These are phyloP conservation scores for Tortrix viridana DNA, from an alignment of 2,888 invertebrate species.

Conservation along the genomic window DNA sequence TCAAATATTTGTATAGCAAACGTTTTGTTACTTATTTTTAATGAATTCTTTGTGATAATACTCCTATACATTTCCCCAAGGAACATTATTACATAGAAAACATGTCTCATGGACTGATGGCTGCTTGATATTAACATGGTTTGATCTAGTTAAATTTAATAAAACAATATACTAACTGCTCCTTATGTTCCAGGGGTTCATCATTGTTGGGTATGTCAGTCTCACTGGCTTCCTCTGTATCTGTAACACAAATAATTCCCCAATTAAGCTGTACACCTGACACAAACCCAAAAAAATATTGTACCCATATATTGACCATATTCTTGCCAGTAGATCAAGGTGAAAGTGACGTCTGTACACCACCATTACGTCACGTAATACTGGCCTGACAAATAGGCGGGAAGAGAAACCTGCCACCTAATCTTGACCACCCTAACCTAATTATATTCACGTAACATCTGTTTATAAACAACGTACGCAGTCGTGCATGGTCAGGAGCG, in stretches of 20 bases:
- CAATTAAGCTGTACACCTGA: slow-evolving; percentile 18
- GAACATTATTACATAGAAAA: too few relatives aligned
- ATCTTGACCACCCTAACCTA: slow-evolving; percentile 53
- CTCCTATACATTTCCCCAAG: too few relatives aligned
- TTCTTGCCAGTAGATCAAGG: slow-evolving; percentile 42
- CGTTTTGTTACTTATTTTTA: too few relatives aligned
- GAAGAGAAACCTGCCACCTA: slow-evolving; percentile 53
- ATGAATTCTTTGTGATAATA: too few relatives aligned
- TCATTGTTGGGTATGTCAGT: slow-evolving; percentile 94
- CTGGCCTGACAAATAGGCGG: slow-evolving; percentile 67
- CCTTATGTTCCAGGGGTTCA: slow-evolving; percentile 93
- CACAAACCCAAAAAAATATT: slow-evolving; percentile 16
- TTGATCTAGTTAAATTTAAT: neutral
- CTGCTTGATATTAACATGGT: too few relatives aligned
- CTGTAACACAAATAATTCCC: slow-evolving; percentile 62
- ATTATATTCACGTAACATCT: slow-evolving; percentile 61
- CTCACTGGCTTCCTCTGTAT: slow-evolving; percentile 98
- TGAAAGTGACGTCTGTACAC: slow-evolving; percentile 65
- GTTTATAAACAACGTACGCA: slow-evolving; percentile 55
- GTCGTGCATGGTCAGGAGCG: slow-evolving; percentile 44
- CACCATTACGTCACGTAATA: slow-evolving; percentile 71
- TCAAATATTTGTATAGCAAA: too few relatives aligned
- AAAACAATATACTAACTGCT: slow-evolving; percentile 86
- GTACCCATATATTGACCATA: slow-evolving; percentile 15
- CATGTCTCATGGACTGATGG: too few relatives aligned